Percentiles rank a stretch among this genome's conserved stretches.
Evolutionary conservation across 1,140 invertebrate species (phyloP).

Genomic region (Leptinotarsa undecemlineata): DNA sequence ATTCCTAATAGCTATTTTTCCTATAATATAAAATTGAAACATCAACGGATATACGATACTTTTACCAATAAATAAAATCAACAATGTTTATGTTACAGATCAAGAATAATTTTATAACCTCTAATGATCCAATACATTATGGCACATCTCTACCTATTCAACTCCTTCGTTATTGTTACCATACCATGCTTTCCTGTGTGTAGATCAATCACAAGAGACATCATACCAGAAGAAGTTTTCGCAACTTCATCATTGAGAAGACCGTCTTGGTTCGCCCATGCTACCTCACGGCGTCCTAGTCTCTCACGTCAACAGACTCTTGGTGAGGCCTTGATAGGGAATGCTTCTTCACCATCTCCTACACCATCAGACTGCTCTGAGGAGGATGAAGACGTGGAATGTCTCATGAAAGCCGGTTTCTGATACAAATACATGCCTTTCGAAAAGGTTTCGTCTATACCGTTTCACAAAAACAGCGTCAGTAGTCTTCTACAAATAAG

Average conservation of each 20-base stretch:
- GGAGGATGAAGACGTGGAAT: constrained; percentile 49
- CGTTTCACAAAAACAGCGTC: neutral
- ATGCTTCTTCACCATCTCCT: constrained; percentile 50
- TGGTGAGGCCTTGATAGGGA: constrained; percentile 47
- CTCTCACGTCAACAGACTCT: constrained; percentile 46
- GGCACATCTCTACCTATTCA: neutral
- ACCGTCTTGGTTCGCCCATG: constrained; percentile 48
- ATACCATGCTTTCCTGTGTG: constrained; percentile 5
- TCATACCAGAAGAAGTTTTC: constrained; percentile 51
- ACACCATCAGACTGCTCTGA: constrained; percentile 40
- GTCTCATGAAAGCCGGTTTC: constrained; percentile 52
- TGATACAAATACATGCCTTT: constrained; percentile 35
- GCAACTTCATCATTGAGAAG: constrained; percentile 43
- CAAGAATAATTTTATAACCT: too few relatives aligned
- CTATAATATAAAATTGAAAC: too few relatives aligned
- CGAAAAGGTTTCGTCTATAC: neutral
- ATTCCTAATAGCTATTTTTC: too few relatives aligned
- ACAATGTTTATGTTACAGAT: neutral
- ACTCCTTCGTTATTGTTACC: too few relatives aligned
- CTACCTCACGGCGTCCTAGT: constrained; percentile 37
- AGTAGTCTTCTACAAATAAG: neutral
- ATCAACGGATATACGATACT: too few relatives aligned
- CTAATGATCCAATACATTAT: neutral
- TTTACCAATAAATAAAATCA: neutral
- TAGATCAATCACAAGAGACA: constrained; percentile 52